Base-by-base conservation (phyloP, 2,888 invertebrate genomes). In the Heliconius cydno region DNA sequence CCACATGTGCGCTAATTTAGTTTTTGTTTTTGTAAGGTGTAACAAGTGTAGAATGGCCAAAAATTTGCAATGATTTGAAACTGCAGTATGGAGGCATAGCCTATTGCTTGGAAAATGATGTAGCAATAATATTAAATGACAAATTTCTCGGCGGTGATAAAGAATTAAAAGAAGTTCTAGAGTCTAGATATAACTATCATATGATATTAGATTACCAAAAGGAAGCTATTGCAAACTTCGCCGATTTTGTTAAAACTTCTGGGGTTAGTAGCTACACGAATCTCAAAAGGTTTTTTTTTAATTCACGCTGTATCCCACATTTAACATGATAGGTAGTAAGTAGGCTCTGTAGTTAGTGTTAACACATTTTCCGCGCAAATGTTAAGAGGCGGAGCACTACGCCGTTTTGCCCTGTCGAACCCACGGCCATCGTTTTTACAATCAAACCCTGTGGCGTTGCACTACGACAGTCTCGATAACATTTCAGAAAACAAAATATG, bases 61-160 rank as follows among this genome's bases (percentile, higher is more conserved):
- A 86, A 79, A 85, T 89, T 75, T 91, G 88, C 87, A 88, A 88
- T 68, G 91, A 91, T 82, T 85, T 94, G 34, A 93, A 93, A 85
- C 67, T 90, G 41, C 89, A 89, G 84, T 92, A 91, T 80, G 96
- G 96, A 13, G 92, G 92, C 1, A 83, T 90, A 73, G 88, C 95
- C 12, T 96, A 95, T 91, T 91, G 92, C 19, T 84, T 96, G 34
- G 83, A 87, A 57, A 92, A 91, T 65, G 90, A 91, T 72, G 95
- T 96, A 0, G 95, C 93, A 9, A 92, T 96, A 1, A 91, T 96
- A 81, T 83, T 92, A 3, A 92, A 96, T 82, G 92, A 92, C 13
- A 87, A 92, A 77, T 94, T 94, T 81, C 86, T 96, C 52, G 96
- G 96, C 1, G 95, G 95, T 68, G 94, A 95, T 75, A 86, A 90